A percentile compares a stretch with the other conserved stretches of the same genome.
phyloP scores from a whole-genome alignment of 2,888 invertebrate species.

The Pogonocherus hispidulus region DNA sequence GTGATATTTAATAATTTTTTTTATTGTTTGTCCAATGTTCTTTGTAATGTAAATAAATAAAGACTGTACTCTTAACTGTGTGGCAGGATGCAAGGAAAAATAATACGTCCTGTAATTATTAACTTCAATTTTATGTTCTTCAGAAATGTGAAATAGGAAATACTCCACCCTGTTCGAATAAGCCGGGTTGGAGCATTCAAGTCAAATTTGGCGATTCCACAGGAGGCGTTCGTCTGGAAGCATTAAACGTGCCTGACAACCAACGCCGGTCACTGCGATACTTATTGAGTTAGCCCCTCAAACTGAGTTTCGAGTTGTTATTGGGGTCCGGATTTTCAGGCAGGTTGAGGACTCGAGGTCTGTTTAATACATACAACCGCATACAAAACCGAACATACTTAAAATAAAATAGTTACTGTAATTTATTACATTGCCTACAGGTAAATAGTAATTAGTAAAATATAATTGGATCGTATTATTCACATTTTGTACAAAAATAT shows the following conservation, averaged over 20 bases:
- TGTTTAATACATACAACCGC: not conserved
- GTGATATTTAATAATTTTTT: no score
- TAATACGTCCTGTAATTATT: no score
- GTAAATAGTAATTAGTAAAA: not conserved
- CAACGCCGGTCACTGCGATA: slow-evolving; percentile 20
- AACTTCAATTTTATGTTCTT: no score
- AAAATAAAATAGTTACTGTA: not conserved
- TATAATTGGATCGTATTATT: not conserved
- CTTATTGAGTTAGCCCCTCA: slow-evolving; percentile 17
- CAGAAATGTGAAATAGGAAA: no score
- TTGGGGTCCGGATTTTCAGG: not conserved
- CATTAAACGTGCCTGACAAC: slow-evolving; percentile 25
- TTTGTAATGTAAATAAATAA: no score
- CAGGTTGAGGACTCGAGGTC: not conserved
- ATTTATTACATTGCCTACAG: not conserved
- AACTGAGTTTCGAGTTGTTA: not conserved
- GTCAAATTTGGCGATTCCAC: not conserved
- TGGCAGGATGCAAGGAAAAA: no score
- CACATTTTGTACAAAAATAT: not conserved
- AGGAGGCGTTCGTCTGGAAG: not conserved
- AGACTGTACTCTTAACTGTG: no score
- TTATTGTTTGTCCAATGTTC: no score
- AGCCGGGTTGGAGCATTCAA: not conserved
- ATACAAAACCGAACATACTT: not conserved
- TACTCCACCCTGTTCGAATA: not conserved